Evolutionary conservation across 2,888 invertebrate species (phyloP), one percentile per base, ranked within the genome.

Genomic region (Eupeodes luniger): DNA sequence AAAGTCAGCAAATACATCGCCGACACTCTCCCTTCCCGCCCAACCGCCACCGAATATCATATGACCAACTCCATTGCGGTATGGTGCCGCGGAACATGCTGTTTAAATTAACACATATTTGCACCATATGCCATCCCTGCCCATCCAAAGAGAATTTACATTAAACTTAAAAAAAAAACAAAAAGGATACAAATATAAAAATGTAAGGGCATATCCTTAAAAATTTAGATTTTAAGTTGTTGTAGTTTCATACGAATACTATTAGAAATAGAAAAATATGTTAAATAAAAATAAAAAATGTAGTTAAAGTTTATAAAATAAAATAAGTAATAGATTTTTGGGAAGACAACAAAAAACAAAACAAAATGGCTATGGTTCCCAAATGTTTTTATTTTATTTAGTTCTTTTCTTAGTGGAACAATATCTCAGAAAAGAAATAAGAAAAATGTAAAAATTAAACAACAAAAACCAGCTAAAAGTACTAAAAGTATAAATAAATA

Each of bases 61-160:
- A 92, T 94, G 94, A 94, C 94, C 94, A 91, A 94, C 94, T 92
- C 94, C 94, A 51, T 89, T 94, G 91, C 94, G 94, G 91, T 94
- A 92, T 90, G 93, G 93, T 91, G 92, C 93, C 88, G 91, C 92
- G 76, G 93, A 92, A 90, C 92, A 92, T 89, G 92, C 92, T 90
- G 92, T 93, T 79, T 93, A 90, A 91, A 89, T 11, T 11, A 12
- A 47, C 10, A 47, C 0, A 47, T 6, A 40, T 40, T 40, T 47
- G 59, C 53, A 61, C 61, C 51, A 81, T 19, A 62, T 59, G 64
- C 61, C 51, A 81, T 19, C 67, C 77, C 79, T 70, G 72, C 81
- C 81, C 64, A 75, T 64, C 67, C 75, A 76, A 66, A 62, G 36
- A 69, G 34, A 78, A 57, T 51, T 66, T 47, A 67, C 14, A 11